Evolutionary conservation across 1,140 invertebrate genomes (phyloP).

Genomic region (Akabosia matsudoensis): DNA sequence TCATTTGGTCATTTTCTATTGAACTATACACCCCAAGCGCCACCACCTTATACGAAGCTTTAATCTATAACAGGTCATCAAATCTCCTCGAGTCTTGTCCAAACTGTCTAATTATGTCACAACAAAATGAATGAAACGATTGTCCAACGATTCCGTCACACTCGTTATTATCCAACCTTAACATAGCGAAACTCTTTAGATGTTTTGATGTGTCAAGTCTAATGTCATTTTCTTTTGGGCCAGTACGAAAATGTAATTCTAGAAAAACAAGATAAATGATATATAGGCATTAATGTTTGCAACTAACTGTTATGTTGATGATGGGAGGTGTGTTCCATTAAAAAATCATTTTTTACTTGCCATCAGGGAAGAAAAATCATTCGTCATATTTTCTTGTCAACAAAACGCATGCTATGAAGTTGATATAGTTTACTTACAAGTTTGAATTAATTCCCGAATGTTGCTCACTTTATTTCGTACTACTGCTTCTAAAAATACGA

Average conservation of each 20-base stretch:
- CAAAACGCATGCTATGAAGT: background rate
- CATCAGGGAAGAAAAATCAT: background rate
- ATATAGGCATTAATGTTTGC: too few relatives aligned
- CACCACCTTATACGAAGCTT: too few relatives aligned
- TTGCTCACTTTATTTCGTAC: too few relatives aligned
- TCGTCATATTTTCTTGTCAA: too few relatives aligned
- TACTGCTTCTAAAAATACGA: too few relatives aligned
- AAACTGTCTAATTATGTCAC: background rate
- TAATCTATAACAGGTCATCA: background rate
- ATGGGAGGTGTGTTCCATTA: background rate
- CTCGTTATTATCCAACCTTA: background rate
- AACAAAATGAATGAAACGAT: background rate
- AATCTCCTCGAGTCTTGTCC: background rate
- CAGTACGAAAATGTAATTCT: background rate
- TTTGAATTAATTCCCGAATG: too few relatives aligned
- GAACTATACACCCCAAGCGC: too few relatives aligned
- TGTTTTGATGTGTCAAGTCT: constrained; percentile 7
- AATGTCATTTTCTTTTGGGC: background rate
- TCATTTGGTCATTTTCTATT: too few relatives aligned
- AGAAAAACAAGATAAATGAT: background rate
- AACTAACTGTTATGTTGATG: background rate
- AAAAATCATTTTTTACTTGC: background rate
- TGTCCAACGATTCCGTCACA: background rate
- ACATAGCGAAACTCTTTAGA: background rate
- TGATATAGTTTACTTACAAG: too few relatives aligned